phyloP scores from a whole-genome alignment of 2,113 vertebrate genomes.

The Nanorana parkeri region DNA sequence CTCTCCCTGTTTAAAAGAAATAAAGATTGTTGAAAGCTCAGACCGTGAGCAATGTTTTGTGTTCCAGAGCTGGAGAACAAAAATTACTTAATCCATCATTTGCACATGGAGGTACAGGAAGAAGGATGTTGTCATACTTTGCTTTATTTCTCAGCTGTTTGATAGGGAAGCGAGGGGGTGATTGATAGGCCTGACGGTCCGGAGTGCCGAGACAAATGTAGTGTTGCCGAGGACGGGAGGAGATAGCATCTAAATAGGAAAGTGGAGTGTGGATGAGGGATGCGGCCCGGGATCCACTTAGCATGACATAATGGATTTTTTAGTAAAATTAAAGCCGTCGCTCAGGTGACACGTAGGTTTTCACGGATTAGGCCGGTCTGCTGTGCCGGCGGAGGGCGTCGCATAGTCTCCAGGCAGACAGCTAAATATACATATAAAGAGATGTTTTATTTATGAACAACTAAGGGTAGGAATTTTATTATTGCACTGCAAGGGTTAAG shows the following conservation, averaged over 20 bases:
- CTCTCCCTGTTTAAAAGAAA: constrained; percentile 28
- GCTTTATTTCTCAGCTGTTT: constrained; percentile 47
- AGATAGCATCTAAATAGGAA: constrained; percentile 53
- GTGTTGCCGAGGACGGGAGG: constrained; percentile 37
- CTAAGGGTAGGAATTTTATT: too few species aligned
- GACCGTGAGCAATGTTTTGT: constrained; percentile 49
- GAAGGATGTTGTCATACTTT: constrained; percentile 44
- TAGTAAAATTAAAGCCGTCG: constrained; percentile 50
- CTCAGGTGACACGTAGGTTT: constrained; percentile 36
- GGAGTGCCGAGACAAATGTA: constrained; percentile 34
- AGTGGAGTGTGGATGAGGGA: constrained; percentile 39
- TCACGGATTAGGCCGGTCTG: background rate
- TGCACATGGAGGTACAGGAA: constrained; percentile 31
- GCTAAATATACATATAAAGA: too few species aligned
- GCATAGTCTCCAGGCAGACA: too few species aligned
- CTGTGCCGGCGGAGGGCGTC: background rate
- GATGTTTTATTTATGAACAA: too few species aligned
- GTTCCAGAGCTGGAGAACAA: constrained; percentile 49
- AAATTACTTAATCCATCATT: constrained; percentile 52
- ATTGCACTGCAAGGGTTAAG: too few species aligned
- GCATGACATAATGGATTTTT: constrained; percentile 41
- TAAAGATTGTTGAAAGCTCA: constrained; percentile 38
- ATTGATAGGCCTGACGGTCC: constrained; percentile 25
- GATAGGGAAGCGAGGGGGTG: constrained; percentile 56
- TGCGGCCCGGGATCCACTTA: constrained; percentile 37